Percentiles rank a stretch among this genome's conserved stretches.
These are phyloP conservation scores for Terebella lapidaria DNA, from an alignment of 2,888 invertebrate genomes.

Conservation along the genomic window DNA sequence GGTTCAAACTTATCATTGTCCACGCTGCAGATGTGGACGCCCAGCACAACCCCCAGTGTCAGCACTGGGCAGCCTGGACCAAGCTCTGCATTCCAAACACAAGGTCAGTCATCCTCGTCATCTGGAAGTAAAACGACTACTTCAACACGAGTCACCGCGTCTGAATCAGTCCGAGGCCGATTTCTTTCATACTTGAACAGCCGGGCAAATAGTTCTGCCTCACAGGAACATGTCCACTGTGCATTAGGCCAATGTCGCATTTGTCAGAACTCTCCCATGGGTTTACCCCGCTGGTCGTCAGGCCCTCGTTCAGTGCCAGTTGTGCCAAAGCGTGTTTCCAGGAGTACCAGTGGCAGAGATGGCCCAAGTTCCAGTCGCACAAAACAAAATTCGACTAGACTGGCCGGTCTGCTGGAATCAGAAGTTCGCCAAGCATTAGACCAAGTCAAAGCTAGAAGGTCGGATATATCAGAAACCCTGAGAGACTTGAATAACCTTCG, in stretches of 20 bases:
- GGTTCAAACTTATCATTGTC: no score
- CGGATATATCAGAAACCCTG: conserved; percentile 3
- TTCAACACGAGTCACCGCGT: no score
- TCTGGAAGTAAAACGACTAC: no score
- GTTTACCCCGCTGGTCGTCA: not conserved
- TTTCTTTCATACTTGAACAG: no score
- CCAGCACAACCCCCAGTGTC: no score
- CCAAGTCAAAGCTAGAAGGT: not conserved
- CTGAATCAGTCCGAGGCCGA: no score
- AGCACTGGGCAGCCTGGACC: no score
- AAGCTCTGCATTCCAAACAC: no score
- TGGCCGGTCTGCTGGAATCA: not conserved
- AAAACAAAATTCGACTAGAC: not conserved
- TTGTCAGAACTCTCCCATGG: no score
- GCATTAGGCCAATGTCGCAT: not conserved
- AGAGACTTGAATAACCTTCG: not conserved
- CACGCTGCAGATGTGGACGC: no score
- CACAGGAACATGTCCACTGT: not conserved
- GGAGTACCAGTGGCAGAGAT: not conserved
- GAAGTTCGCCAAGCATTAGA: conserved; percentile 3
- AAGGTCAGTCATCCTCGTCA: no score
- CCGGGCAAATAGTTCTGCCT: no score
- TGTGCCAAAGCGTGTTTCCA: not conserved
- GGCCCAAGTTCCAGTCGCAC: not conserved
- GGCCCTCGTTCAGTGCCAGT: not conserved